Percentiles rank a stretch among this genome's conserved stretches.
phyloP scores from a whole-genome alignment of 1,140 invertebrate species.

The Drosophila auraria region DNA sequence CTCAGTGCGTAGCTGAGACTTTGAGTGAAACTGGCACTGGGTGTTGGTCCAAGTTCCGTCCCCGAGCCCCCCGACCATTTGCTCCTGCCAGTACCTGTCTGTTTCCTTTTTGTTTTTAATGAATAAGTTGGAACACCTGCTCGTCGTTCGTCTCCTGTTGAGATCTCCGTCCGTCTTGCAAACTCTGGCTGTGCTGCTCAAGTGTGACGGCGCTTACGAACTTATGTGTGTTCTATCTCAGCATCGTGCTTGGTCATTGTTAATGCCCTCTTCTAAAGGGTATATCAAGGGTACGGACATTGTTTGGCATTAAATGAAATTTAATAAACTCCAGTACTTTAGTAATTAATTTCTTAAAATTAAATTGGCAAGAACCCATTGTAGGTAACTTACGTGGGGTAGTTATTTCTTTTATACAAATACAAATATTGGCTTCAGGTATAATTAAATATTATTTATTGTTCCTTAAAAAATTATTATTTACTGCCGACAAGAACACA shows the following conservation, averaged over 20 bases:
- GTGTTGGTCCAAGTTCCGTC: slow-evolving; percentile 43
- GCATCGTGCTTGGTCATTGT: slow-evolving; percentile 50
- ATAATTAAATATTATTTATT: not conserved
- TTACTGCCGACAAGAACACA: not conserved
- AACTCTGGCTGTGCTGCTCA: slow-evolving; percentile 55
- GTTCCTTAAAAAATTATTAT: not conserved
- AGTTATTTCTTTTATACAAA: not conserved
- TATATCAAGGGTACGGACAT: not conserved
- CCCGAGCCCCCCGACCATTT: slow-evolving; percentile 5
- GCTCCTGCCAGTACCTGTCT: slow-evolving; percentile 44
- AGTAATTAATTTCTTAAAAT: not conserved
- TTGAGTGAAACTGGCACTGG: slow-evolving; percentile 18
- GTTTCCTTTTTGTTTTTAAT: slow-evolving; percentile 78
- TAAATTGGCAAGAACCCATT: not conserved
- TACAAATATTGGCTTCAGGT: not conserved
- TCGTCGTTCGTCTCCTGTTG: slow-evolving; percentile 60
- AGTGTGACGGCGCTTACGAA: slow-evolving; percentile 54
- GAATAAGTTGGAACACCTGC: slow-evolving; percentile 80
- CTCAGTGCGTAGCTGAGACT: slow-evolving; percentile 6
- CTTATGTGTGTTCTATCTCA: slow-evolving; percentile 69
- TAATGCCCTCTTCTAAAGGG: slow-evolving; percentile 28
- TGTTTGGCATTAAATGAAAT: not conserved
- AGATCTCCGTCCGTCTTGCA: slow-evolving; percentile 41
- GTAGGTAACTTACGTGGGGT: not conserved
- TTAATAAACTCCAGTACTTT: not conserved